Evolutionary conservation across 2,797 vertebrate species (phyloP).

Genomic region (Eulemur coronatus): DNA sequence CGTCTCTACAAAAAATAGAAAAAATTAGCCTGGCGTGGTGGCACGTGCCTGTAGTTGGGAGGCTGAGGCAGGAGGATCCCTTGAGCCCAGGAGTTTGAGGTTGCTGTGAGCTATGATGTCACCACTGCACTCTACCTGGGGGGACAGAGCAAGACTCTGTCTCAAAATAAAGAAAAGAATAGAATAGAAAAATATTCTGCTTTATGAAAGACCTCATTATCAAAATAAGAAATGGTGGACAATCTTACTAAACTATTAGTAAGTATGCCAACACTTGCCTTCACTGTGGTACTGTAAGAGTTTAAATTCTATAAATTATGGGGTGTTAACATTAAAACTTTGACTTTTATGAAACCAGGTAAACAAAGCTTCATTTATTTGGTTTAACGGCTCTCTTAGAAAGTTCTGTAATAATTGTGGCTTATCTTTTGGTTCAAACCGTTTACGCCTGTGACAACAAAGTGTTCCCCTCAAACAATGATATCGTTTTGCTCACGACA

Average conservation of each 20-base stretch:
- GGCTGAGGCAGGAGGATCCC: too few species aligned
- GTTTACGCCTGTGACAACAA: conserved; percentile 52
- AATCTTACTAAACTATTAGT: background rate
- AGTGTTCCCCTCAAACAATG: conserved; percentile 48
- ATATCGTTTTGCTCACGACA: conserved; percentile 12
- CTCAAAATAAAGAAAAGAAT: too few species aligned
- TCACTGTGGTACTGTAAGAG: background rate
- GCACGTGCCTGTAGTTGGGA: too few species aligned
- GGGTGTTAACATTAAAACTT: background rate
- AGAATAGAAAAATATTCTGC: too few species aligned
- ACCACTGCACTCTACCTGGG: too few species aligned
- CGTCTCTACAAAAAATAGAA: too few species aligned
- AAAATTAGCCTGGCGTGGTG: too few species aligned
- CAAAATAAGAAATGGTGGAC: background rate
- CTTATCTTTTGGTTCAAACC: conserved; percentile 59
- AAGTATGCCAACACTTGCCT: background rate
- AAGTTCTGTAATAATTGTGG: background rate
- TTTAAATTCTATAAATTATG: background rate
- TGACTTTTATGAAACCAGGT: conserved; percentile 16
- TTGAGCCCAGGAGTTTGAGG: too few species aligned
- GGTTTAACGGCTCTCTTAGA: conserved; percentile 49
- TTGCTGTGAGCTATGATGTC: too few species aligned
- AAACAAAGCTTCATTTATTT: conserved; percentile 26
- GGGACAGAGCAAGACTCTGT: too few species aligned
- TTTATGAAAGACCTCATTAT: background rate